Base-by-base conservation (phyloP, 2,113 vertebrate species). In the Corvus moneduloides region DNA sequence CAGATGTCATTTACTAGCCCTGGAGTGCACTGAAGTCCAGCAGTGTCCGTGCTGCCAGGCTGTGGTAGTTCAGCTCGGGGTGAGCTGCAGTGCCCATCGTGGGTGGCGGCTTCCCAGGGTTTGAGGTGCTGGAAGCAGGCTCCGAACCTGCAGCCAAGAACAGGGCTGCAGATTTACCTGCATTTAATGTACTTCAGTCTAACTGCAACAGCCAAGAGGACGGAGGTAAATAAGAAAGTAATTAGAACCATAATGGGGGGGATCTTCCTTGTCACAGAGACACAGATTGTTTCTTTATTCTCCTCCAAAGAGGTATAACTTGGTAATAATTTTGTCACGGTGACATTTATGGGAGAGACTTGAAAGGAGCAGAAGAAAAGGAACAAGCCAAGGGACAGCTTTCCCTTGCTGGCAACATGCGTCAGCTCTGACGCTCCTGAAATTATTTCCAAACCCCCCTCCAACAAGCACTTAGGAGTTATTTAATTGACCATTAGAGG, bases 181-280 rank as follows among this genome's bases (percentile, higher is more conserved):
- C 77, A 74, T 95, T 94, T 94, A 89, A 89, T 75, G 68, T 64
- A 48, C 90, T 91, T 90, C 51, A 7, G 80, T 74, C 82, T 96
- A 93, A 97, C 95, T 97, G 90, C 94, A 84, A 56, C 63, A 86
- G 91, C 92, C 79, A 87, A 61, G 87, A 87, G 84, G 90, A 92
- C 3, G 6, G 85, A 94, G 86, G 96, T 97, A 96, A 97, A 97
- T 96, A 96, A 94, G 94, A 93, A 96, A 93, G 95, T 90, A 97
- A 97, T 97, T 96, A 78, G 89, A 79, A 20, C 62, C 61, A 63
- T 96, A 94, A 97, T 97, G 96, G 87, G 90, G 90, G 93, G 85
- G 85, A 88, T 74, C 97, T 96, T 87, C 92, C 89, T 76, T 95
- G 95, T 93, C 63, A 3, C 90, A 75, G 87, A 67, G 59, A 93